Base-by-base conservation (phyloP, 53 echinoderm and acorn worm species). In the Astropecten irregularis region DNA sequence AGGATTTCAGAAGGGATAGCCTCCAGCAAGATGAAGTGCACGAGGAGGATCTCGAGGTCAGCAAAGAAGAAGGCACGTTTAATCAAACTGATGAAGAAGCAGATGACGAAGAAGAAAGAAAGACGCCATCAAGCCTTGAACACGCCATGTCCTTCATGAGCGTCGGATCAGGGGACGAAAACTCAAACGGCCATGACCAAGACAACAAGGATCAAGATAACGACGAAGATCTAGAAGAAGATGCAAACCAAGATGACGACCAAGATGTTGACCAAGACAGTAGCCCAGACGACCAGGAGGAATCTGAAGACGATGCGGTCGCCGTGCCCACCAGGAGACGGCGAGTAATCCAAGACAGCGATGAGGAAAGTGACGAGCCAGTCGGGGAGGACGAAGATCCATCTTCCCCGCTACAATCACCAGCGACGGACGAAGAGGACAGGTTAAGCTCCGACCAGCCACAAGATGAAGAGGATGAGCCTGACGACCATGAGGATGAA, bases 181-280 rank as follows among this genome's bases (percentile, higher is more conserved):
- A n/a, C n/a, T n/a, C n/a, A n/a, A n/a, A n/a, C n/a, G n/a, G n/a
- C n/a, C n/a, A n/a, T n/a, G n/a, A n/a, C n/a, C n/a, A 68, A 15
- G 67, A 91, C 19, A 29, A 72, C 2, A 16, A 34, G 4, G 47
- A 20, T 10, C 30, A 40, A 9, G 39, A 33, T 34, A 53, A 67
- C 8, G 59, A 72, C n/a, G 81, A 49, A 16, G 66, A 47, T 19
- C n/a, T n/a, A n/a, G 56, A 68, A 15, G 67, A 91, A 23, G 40
- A 72, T 2, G 14, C 40, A 4, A 38, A 20, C 9, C 30, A 40
- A 9, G 39, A 33, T 34, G 64, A 67, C 8, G 59, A 72, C n/a
- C 70, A 49, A 16, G 66, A 47, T 19, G 69, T 25, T 68, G 38
- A 34, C 0, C 58, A 67, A 7, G 85, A 76, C 0, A 30, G 22